phyloP scores from a whole-genome alignment of 2,888 invertebrate genomes.

The Heliconius ismenius region DNA sequence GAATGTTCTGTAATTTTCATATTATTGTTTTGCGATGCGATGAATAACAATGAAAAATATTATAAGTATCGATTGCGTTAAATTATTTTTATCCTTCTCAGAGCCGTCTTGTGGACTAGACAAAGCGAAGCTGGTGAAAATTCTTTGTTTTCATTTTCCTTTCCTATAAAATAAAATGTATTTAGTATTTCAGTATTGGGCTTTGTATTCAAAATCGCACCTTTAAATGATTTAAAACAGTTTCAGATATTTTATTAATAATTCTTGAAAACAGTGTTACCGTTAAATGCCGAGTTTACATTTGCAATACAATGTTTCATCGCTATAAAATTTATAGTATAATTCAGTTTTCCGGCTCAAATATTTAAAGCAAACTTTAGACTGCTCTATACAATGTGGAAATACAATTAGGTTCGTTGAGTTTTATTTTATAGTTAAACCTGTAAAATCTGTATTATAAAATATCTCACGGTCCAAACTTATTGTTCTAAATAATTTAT shows the following conservation, averaged over 20 bases:
- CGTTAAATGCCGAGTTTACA: conserved; percentile 28
- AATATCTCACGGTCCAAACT: not conserved
- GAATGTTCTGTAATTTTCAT: not conserved
- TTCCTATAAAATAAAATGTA: not conserved
- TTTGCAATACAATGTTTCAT: conserved; percentile 29
- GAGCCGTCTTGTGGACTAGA: not conserved
- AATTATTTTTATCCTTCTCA: not conserved
- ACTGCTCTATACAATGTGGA: conserved; percentile 25
- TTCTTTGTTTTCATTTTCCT: not conserved
- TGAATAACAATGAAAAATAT: not conserved
- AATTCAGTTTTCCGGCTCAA: conserved; percentile 30
- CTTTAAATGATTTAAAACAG: not conserved
- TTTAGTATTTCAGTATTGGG: not conserved
- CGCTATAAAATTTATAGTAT: conserved; percentile 29
- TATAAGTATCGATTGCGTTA: not conserved
- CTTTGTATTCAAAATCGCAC: not conserved
- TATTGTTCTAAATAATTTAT: not conserved
- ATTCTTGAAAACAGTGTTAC: conserved; percentile 24
- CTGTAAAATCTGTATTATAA: conserved; percentile 11
- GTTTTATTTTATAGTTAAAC: conserved; percentile 22
- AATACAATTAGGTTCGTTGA: conserved; percentile 27
- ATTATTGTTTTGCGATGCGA: too few relatives aligned
- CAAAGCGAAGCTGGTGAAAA: not conserved
- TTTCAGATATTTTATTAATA: conserved; percentile 14
- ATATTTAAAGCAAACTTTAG: conserved; percentile 29